A percentile compares a stretch with the other conserved stretches of the same genome.
Evolutionary conservation across 2,797 vertebrate genomes (phyloP).

Genomic region (Artibeus lituratus): DNA sequence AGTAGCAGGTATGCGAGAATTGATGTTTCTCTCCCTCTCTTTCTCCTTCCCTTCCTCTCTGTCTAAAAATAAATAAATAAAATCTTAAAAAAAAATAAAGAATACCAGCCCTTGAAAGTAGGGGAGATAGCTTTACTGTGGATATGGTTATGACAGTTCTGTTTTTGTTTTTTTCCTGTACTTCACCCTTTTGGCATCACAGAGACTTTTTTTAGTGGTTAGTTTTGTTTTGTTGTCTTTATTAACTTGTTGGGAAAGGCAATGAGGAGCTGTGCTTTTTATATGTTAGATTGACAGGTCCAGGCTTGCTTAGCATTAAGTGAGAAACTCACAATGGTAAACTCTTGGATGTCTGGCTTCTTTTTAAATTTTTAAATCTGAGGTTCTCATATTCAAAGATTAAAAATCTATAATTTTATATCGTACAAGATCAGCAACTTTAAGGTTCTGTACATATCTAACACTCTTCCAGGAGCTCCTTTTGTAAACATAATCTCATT

Average conservation of each 20-base stretch:
- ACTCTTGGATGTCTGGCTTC: neutral
- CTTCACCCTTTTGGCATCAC: neutral
- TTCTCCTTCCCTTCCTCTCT: too few relatives aligned
- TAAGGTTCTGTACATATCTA: too few relatives aligned
- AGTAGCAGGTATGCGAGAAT: too few relatives aligned
- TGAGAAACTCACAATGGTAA: neutral
- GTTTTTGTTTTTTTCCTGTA: neutral
- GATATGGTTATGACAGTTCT: neutral
- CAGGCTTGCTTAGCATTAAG: neutral
- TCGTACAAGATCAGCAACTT: neutral
- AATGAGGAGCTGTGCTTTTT: neutral
- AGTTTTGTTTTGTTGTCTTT: constrained; percentile 32
- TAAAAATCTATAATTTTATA: neutral
- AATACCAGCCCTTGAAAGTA: neutral
- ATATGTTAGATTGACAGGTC: neutral
- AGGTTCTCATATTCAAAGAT: neutral
- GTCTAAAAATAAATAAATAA: too few relatives aligned
- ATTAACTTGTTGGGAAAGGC: constrained; percentile 31
- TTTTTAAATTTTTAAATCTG: constrained; percentile 10
- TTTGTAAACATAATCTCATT: neutral
- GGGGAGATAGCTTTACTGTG: neutral
- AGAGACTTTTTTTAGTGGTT: neutral
- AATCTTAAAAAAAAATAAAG: neutral
- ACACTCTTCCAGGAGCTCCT: too few relatives aligned
- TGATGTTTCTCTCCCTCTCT: too few relatives aligned